These are phyloP conservation scores for Euproctis similis DNA, from an alignment of 2,888 invertebrate species.

Conservation along the genomic window DNA sequence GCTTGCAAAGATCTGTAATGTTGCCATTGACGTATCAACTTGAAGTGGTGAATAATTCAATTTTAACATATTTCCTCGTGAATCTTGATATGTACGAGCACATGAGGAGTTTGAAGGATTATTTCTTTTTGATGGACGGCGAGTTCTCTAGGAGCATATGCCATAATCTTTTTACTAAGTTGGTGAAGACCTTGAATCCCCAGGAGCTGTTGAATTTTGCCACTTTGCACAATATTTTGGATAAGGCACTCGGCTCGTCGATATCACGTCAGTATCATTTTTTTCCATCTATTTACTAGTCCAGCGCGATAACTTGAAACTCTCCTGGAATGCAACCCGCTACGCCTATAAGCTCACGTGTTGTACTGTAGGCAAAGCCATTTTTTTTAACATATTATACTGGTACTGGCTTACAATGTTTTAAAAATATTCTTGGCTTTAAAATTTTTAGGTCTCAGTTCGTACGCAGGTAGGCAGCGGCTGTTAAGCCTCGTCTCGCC, in stretches of 20 bases:
- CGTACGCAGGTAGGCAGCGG: no score
- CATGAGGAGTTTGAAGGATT: constrained; percentile 83
- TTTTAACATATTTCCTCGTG: constrained; percentile 80
- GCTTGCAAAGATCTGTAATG: constrained; percentile 79
- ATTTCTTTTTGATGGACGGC: constrained; percentile 86
- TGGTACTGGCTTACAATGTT: no score
- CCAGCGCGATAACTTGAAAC: no score
- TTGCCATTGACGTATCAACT: constrained; percentile 81
- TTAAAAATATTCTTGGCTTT: no score
- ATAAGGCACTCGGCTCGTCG: constrained; percentile 81
- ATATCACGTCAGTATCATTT: constrained; percentile 77
- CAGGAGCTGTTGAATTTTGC: constrained; percentile 81
- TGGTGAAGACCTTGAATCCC: constrained; percentile 80
- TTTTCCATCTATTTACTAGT: no score
- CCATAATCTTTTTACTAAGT: constrained; percentile 79
- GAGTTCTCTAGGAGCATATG: constrained; percentile 85
- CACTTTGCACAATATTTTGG: constrained; percentile 80
- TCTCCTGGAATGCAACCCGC: no score
- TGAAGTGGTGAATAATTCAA: constrained; percentile 82
- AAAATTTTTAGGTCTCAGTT: no score
- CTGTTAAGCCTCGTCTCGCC: no score
- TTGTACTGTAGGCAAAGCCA: no score
- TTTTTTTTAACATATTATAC: no score
- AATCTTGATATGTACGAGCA: constrained; percentile 82
- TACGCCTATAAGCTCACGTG: no score